These are phyloP conservation scores for Melinaea menophilus DNA, from an alignment of 2,888 invertebrate genomes.

Conservation along the genomic window DNA sequence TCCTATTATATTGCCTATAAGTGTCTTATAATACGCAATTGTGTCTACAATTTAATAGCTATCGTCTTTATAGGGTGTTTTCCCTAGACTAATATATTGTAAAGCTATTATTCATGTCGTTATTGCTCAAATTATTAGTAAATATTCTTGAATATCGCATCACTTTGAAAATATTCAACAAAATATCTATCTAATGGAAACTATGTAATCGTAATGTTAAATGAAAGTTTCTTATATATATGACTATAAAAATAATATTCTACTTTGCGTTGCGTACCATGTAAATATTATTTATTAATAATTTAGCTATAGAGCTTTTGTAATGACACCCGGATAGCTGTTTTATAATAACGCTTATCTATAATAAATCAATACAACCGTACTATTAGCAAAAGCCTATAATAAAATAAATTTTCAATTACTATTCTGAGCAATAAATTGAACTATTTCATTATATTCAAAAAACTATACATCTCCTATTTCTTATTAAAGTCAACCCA, in stretches of 20 bases:
- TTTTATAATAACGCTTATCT: slow-evolving; percentile 1
- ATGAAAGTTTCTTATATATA: no score
- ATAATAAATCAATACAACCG: background rate
- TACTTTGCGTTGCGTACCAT: no score
- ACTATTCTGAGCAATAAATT: no score
- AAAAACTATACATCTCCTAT: background rate
- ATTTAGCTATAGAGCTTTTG: no score
- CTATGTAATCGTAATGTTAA: no score
- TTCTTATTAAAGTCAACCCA: background rate
- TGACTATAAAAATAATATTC: no score
- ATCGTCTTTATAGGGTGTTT: background rate
- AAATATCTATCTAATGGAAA: no score
- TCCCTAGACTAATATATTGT: background rate
- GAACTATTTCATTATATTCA: background rate
- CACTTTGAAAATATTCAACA: no score
- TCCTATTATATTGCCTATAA: slow-evolving; percentile 19
- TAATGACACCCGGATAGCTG: background rate
- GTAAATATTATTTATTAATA: no score
- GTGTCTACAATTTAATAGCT: slow-evolving; percentile 28
- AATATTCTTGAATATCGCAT: no score
- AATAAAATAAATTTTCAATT: background rate
- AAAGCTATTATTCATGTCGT: background rate
- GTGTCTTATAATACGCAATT: slow-evolving; percentile 29
- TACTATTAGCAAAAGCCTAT: background rate
- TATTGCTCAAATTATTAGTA: no score